Conservation (phyloP, 2,797 vertebrate genomes). For the Chelmon rostratus region DNA sequence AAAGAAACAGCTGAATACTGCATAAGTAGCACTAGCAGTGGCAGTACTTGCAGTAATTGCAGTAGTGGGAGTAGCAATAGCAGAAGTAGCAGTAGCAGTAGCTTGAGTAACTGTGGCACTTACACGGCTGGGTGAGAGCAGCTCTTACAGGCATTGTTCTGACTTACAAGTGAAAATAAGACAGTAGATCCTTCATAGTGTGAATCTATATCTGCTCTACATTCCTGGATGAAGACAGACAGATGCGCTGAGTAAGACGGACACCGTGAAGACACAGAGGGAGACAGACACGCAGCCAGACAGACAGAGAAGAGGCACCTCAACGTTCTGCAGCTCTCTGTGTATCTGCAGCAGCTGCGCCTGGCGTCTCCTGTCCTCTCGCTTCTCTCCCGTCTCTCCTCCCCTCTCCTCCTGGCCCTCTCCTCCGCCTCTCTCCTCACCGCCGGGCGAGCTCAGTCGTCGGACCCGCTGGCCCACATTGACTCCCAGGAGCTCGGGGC, state of each 20-base stretch:
- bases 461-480: conserved; percentile 84
- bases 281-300: background rate
- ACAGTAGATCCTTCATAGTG: background rate
- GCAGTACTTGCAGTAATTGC: no score
- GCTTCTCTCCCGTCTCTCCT: conserved; percentile 64
- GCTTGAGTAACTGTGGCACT: background rate
- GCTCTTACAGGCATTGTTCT: conserved; percentile 11
- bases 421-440: conserved; percentile 75
- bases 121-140: background rate
- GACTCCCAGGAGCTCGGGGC: conserved; percentile 83
- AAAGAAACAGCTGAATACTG: background rate
- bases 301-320: conserved; percentile 79
- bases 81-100: background rate
- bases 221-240: conserved; percentile 7
- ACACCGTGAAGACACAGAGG: background rate
- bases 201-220: background rate
- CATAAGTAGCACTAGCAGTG: background rate
- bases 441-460: conserved; percentile 82
- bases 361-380: conserved; percentile 77
- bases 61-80: no score
- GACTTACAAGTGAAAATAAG: conserved; percentile 16
- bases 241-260: background rate
- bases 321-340: conserved; percentile 93
- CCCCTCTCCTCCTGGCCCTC: conserved; percentile 76
- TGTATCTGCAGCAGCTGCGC: conserved; percentile 83